Evolutionary conservation across 2,888 invertebrate species (phyloP), one percentile per base, ranked within the genome.

Genomic region (Stenoptilia bipunctidactyla): DNA sequence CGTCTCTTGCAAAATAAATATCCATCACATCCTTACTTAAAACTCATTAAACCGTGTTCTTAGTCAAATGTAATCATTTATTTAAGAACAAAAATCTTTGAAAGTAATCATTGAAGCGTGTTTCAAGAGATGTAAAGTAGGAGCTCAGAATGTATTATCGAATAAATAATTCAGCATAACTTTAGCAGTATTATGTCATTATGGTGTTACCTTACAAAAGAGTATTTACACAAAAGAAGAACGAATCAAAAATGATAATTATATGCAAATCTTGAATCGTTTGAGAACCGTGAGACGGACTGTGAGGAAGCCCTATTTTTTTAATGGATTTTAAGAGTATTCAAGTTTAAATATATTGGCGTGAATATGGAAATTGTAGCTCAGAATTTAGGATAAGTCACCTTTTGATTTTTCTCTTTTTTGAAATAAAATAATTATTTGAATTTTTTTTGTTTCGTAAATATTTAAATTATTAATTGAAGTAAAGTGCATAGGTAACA

Each of bases 221-320:
- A 69, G 76, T 77, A 72, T 80, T 80, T 80, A 73, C 76, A 82
- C 82, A 83, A 80, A 83, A 84, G 83, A 80, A 76, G 69, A 73
- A 69, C 67, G 79, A 84, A 85, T 84, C 85, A 84, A 85, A 84
- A 84, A 85, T 85, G 77, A 82, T 84, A 84, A 84, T 83, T 75
- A 72, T 60, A 85, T 84, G 84, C 75, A 82, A 85, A 85, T 82
- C 83, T 70, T 47, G 55, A 71, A 66, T 70, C 72, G 61, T 64
- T 66, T 56, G 66, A 64, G 64, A 53, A 58, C 55, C 58, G 57
- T 58, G 62, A 30, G n/a, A 30, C 30, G 10, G 4, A 5, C 20
- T 20, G 3, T 20, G 20, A 20, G 8, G 20, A 8, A 20, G 20
- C 20, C 8, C 4, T 20, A 44, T 44, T 46, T 50, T 46, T 46